Conservation (phyloP, 2,113 vertebrate species). For the Pluvialis apricaria region DNA sequence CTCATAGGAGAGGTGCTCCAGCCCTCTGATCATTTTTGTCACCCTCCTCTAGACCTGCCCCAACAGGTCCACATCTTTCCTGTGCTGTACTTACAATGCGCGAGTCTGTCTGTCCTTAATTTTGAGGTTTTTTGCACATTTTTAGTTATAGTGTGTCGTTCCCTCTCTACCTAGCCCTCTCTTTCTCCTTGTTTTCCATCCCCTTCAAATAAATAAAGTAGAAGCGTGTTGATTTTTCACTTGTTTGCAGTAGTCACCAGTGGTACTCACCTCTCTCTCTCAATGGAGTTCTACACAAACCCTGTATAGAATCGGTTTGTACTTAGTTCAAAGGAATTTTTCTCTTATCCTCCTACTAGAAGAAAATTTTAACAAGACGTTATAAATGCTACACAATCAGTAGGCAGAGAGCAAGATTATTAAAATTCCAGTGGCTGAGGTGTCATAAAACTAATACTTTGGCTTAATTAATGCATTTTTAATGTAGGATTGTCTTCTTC, state of each 20-base stretch:
- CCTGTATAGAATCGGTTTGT: not conserved
- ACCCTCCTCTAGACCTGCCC: not conserved
- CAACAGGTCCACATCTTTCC: not conserved
- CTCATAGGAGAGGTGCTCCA: not conserved
- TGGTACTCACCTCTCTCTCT: not conserved
- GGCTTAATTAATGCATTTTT: not conserved
- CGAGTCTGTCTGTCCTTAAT: not conserved
- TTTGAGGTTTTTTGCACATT: not conserved
- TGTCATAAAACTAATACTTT: not conserved
- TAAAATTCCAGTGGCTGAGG: not conserved
- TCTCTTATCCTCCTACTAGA: not conserved
- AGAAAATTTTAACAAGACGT: not conserved
- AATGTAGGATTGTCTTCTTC: not conserved
- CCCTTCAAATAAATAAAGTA: not conserved
- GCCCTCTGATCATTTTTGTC: no score
- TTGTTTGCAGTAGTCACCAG: not conserved
- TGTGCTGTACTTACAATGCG: not conserved
- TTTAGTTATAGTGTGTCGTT: not conserved
- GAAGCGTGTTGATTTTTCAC: not conserved
- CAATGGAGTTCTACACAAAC: not conserved
- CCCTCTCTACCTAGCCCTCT: accelerated
- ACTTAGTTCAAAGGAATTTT: not conserved
- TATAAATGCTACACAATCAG: not conserved
- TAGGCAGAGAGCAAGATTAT: not conserved
- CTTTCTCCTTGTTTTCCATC: not conserved